phyloP scores from a whole-genome alignment of 2,888 invertebrate species.

The Lutraria lutraria region DNA sequence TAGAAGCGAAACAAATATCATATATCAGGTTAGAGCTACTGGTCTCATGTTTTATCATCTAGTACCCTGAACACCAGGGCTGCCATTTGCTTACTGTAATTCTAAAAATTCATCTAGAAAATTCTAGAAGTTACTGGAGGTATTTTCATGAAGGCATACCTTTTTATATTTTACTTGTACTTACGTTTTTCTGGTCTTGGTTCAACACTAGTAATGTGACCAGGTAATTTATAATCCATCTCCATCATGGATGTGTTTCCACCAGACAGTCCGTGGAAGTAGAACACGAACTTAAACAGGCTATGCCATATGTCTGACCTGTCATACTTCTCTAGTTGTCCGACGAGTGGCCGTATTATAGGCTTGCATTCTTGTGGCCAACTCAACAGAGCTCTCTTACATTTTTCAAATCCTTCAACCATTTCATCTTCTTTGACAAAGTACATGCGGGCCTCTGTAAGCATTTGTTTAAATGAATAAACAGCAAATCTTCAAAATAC shows the following conservation, averaged over 20 bases:
- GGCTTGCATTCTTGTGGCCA: conserved; percentile 45
- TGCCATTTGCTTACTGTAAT: no score
- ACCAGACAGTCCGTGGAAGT: conserved; percentile 29
- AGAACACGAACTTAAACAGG: conserved; percentile 59
- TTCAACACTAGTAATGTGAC: not conserved
- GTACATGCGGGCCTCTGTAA: conserved; percentile 41
- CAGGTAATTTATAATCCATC: conserved; percentile 41
- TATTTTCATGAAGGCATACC: no score
- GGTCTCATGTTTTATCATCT: no score
- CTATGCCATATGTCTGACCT: conserved; percentile 53
- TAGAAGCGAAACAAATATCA: no score
- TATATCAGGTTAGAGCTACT: no score
- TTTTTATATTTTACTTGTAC: not conserved
- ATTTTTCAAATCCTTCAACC: conserved; percentile 26
- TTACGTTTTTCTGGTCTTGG: conserved; percentile 38
- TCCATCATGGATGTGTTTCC: conserved; percentile 10
- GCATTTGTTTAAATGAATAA: not conserved
- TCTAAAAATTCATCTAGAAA: no score
- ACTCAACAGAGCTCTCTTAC: conserved; percentile 28
- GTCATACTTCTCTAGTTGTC: conserved; percentile 48
- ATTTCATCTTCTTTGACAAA: conserved; percentile 31
- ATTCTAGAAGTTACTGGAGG: no score
- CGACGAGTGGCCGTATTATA: conserved; percentile 52
- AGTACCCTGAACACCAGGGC: no score
- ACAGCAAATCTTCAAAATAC: no score